Base-by-base conservation (phyloP, 1,140 invertebrate genomes). In the Monomorium pharaonis region DNA sequence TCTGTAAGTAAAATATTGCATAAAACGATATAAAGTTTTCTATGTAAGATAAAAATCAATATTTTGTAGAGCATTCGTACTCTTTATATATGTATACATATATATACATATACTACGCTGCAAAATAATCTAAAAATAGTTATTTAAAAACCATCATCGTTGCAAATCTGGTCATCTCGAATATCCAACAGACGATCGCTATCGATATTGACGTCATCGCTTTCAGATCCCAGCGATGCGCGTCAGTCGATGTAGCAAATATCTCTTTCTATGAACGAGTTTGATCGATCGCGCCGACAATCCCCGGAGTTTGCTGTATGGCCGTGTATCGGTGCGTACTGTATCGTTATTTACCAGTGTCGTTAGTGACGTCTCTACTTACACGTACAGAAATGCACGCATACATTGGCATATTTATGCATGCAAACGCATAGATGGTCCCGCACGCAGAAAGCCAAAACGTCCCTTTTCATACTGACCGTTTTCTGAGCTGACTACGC, bases 131-230 rank as follows among this genome's bases (percentile, higher is more conserved):
- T 56, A 69, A 80, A 80, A 69, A 80, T 80, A 69, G 16, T 56
- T 69, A 69, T 42, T 69, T 69, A 54, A 80, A 80, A 80, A 54
- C 27, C n/a, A 42, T 69, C 47, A 37, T 67, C 44, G 14, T 21
- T 37, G 62, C 21, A 67, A 69, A 69, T 80, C 62, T 47, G 47
- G 62, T 80, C 76, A 80, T 51, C 21, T 37, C 62, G 44, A 44
- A 63, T 18, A 54, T 54, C 47, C 49, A 54, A 2, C 69, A 30
- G 27, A 77, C 76, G 62, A 51, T 67, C 76, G 30, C 27, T 24
- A 24, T 10, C 62, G 77, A 69, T 51, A 69, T 69, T 69, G 77
- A 69, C 77, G 76, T 80, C 76, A 69, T 69, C 65, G 77, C 77
- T 69, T 80, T 54, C 9, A 69, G 63, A 69, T 69, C 37, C 62